A percentile compares a stretch with the other conserved stretches of the same genome.
Conservation (phyloP, 2,888 invertebrate genomes). For the Drosophila lutescens region DNA sequence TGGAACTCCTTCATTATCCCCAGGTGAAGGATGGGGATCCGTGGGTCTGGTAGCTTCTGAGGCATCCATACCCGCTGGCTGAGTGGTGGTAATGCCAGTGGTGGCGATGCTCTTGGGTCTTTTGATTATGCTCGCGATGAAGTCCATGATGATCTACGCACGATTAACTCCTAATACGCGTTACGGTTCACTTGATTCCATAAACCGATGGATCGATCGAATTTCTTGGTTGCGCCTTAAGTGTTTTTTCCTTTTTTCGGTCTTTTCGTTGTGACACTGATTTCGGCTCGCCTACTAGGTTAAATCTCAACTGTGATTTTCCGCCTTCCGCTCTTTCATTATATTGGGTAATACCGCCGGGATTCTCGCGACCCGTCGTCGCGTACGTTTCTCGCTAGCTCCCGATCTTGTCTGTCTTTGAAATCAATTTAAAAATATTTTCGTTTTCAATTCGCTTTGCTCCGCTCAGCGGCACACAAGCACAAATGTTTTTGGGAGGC, state of each 20-base stretch:
- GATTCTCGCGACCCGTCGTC: conserved; percentile 29
- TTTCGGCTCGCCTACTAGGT: conserved; percentile 46
- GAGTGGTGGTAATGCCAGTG: background rate
- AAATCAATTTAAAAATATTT: conserved; percentile 80
- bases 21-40: background rate
- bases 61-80: conserved; percentile 2
- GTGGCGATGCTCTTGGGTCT: conserved; percentile 77
- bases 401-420: conserved; percentile 67
- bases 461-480: conserved; percentile 29
- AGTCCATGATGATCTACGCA: conserved; percentile 81
- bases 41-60: background rate
- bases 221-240: conserved; percentile 21
- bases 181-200: conserved; percentile 54
- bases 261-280: conserved; percentile 21
- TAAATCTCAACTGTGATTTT: conserved; percentile 46
- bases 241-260: conserved; percentile 28
- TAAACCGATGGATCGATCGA: conserved; percentile 17
- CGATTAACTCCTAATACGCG: conserved; percentile 62
- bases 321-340: conserved; percentile 14
- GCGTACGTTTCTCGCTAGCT: conserved; percentile 47
- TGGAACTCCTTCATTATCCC: background rate
- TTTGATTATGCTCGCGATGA: conserved; percentile 82
- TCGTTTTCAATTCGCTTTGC: conserved; percentile 65
- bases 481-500: conserved; percentile 8
- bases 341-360: conserved; percentile 59